phyloP scores from a whole-genome alignment of 2,113 vertebrate species.

The Podarcis muralis region DNA sequence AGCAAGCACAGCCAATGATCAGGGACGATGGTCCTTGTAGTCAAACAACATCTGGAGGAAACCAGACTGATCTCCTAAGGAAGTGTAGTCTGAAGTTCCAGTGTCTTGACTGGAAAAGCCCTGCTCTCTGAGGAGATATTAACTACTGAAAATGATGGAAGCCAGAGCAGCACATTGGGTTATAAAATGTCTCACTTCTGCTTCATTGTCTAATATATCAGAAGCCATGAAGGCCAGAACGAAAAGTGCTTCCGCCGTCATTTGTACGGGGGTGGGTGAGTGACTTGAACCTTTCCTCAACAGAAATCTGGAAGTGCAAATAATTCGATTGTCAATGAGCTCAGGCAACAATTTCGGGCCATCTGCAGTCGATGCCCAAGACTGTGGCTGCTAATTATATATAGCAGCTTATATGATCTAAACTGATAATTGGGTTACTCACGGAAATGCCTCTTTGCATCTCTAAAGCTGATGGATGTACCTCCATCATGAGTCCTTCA shows the following conservation, averaged over 20 bases:
- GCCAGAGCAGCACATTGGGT: not conserved
- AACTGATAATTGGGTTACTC: not conserved
- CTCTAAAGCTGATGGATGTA: not conserved
- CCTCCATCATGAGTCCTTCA: not conserved
- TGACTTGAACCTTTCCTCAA: not conserved
- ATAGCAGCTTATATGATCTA: slow-evolving; percentile 19
- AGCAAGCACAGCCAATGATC: too few relatives aligned
- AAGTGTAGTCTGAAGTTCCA: not conserved
- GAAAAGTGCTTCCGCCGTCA: too few relatives aligned
- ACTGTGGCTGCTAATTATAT: not conserved
- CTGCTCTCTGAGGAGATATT: not conserved
- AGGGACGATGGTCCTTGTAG: too few relatives aligned
- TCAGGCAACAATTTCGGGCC: rapidly evolving
- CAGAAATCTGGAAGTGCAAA: not conserved
- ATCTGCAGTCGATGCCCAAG: not conserved
- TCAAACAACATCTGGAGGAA: too few relatives aligned
- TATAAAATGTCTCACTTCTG: not conserved
- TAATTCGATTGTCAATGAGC: not conserved
- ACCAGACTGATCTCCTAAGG: not conserved
- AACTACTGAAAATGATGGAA: not conserved
- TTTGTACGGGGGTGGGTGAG: not conserved
- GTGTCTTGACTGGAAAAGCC: not conserved
- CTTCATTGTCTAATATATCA: not conserved
- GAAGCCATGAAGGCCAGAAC: not conserved
- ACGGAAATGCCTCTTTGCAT: not conserved